phyloP scores from a whole-genome alignment of 2,797 vertebrate species.

The Esox masquinongy region DNA sequence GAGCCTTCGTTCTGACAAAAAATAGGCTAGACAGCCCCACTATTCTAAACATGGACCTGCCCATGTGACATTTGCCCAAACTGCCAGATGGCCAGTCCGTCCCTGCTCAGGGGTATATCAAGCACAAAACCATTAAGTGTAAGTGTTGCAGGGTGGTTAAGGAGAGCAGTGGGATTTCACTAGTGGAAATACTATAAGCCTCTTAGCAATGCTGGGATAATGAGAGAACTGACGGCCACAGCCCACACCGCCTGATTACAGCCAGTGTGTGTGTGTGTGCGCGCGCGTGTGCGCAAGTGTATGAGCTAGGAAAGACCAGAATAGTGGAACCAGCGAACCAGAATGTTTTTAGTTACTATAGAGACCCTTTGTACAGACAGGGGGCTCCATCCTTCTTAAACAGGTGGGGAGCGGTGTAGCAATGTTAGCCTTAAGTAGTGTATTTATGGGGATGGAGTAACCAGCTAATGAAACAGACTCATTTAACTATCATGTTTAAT shows the following conservation, averaged over 20 bases:
- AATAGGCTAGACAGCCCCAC: too few species aligned
- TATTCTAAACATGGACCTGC: too few species aligned
- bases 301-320: neutral
- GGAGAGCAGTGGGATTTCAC: conserved; percentile 40
- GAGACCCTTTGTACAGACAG: neutral
- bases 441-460: conserved; percentile 48
- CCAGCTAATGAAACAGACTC: conserved; percentile 58
- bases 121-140: neutral
- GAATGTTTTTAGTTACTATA: neutral
- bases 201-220: conserved; percentile 61
- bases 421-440: neutral
- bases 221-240: conserved; percentile 50
- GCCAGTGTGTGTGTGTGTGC: conserved; percentile 11
- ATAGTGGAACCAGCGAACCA: neutral
- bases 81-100: neutral
- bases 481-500: conserved; percentile 60
- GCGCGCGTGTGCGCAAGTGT: conserved; percentile 22
- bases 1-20: too few species aligned
- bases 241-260: conserved; percentile 40
- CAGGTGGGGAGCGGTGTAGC: neutral
- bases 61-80: too few species aligned
- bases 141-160: conserved; percentile 46
- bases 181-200: conserved; percentile 51
- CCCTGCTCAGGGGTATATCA: neutral
- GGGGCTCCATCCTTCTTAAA: neutral